A percentile compares a stretch with the other conserved stretches of the same genome.
phyloP scores from a whole-genome alignment of 1,140 invertebrate species.

The Holcopasites calliopsidis region DNA sequence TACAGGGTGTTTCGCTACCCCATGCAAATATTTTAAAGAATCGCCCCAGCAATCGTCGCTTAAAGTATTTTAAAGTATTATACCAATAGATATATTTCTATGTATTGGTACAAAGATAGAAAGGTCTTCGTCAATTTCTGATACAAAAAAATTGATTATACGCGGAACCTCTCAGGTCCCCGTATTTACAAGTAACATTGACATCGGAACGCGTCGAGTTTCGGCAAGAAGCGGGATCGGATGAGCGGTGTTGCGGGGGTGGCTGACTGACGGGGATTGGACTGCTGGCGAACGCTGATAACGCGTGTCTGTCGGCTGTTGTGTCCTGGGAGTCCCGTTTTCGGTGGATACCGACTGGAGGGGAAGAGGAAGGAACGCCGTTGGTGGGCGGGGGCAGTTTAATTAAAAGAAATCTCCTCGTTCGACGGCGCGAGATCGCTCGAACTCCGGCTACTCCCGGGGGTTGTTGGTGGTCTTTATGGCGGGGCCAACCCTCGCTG shows the following conservation, averaged over 20 bases:
- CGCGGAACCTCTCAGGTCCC: too few species aligned
- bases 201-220: conserved; percentile 61
- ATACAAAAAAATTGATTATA: too few species aligned
- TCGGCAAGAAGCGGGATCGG: conserved; percentile 65
- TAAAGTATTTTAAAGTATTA: too few species aligned
- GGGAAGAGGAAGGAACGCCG: conserved; percentile 37
- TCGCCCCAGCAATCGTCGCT: too few species aligned
- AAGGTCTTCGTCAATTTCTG: too few species aligned
- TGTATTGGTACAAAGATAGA: too few species aligned
- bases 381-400: conserved; percentile 69
- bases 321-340: conserved; percentile 72
- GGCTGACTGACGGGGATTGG: conserved; percentile 35
- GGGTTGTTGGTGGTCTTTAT: conserved; percentile 65
- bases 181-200: conserved; percentile 45
- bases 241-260: conserved; percentile 58
- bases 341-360: conserved; percentile 55
- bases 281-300: conserved; percentile 76
- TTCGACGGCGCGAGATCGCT: conserved; percentile 64
- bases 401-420: conserved; percentile 79
- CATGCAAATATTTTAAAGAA: too few species aligned
- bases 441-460: conserved; percentile 57
- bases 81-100: too few species aligned
- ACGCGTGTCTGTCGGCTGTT: conserved; percentile 75
- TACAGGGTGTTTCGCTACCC: too few species aligned
- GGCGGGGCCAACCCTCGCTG: conserved; percentile 59